Percentiles rank a stretch among this genome's conserved stretches.
These are phyloP conservation scores for Medauroidea extradentata DNA, from an alignment of 1,140 invertebrate genomes.

Conservation along the genomic window DNA sequence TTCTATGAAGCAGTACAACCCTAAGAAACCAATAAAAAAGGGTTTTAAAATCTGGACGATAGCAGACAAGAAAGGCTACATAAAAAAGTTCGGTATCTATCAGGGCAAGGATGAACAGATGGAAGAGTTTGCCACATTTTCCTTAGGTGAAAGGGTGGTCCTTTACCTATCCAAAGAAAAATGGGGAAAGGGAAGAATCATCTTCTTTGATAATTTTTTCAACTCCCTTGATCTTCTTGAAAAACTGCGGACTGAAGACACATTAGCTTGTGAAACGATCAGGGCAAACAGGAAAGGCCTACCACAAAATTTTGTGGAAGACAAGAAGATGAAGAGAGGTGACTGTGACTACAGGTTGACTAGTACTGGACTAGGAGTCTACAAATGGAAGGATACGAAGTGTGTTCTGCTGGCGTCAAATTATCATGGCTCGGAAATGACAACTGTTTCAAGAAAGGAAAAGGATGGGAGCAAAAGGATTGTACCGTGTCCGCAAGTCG, in stretches of 20 bases:
- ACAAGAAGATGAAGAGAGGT: constrained; percentile 28
- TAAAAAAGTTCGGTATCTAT: background rate
- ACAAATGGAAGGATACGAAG: constrained; percentile 16
- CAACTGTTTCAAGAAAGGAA: background rate
- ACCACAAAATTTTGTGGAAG: constrained; percentile 29
- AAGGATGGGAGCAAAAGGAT: no score
- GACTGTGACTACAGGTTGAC: constrained; percentile 5
- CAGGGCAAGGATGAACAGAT: background rate
- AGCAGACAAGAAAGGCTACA: background rate
- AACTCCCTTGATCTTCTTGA: constrained; percentile 13
- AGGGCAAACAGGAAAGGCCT: constrained; percentile 14
- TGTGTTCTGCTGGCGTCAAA: constrained; percentile 12
- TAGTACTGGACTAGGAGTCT: constrained; percentile 5
- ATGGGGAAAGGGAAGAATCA: constrained; percentile 6
- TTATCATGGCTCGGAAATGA: constrained; percentile 23
- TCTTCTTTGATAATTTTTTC: constrained; percentile 22
- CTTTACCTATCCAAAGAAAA: constrained; percentile 11
- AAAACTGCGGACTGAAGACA: constrained; percentile 15
- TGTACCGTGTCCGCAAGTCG: constrained; percentile 18
- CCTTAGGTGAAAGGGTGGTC: background rate
- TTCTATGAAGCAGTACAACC: constrained; percentile 20
- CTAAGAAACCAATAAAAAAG: constrained; percentile 12
- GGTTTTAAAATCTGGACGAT: constrained; percentile 10
- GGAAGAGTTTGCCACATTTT: background rate
- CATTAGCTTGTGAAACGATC: constrained; percentile 19